Conservation (phyloP, 2,888 invertebrate genomes). For the Lithophane semibrunnea region DNA sequence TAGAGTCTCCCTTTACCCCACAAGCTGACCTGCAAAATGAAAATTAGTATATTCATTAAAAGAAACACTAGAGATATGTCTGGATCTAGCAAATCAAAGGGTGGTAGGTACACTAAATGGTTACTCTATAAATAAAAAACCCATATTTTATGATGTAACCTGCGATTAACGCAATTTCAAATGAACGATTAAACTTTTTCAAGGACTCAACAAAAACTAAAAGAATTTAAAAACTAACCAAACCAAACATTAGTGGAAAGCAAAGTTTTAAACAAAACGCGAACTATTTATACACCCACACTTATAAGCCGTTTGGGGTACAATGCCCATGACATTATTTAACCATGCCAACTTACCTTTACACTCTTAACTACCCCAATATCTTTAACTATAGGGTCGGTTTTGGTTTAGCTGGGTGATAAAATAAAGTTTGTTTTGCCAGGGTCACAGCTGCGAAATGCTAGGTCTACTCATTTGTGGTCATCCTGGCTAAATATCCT, state of each 20-base stretch:
- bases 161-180: neutral
- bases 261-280: conserved; percentile 62
- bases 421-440: conserved; percentile 32
- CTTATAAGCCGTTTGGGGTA: conserved; percentile 65
- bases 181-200: neutral
- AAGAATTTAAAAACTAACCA: conserved; percentile 27
- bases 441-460: conserved; percentile 80
- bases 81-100: neutral
- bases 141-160: neutral
- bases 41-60: neutral
- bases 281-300: conserved; percentile 62
- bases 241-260: conserved; percentile 48
- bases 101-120: neutral
- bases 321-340: conserved; percentile 60
- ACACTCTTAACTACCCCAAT: conserved; percentile 8
- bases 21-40: neutral
- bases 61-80: neutral
- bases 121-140: neutral
- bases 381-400: neutral
- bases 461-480: conserved; percentile 82
- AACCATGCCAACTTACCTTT: conserved; percentile 29
- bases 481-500: conserved; percentile 80
- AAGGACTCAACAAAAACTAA: neutral
- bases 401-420: neutral
- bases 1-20: neutral